These are phyloP conservation scores for Drosophila erecta DNA, from an alignment of 1,140 invertebrate species.

Conservation along the genomic window DNA sequence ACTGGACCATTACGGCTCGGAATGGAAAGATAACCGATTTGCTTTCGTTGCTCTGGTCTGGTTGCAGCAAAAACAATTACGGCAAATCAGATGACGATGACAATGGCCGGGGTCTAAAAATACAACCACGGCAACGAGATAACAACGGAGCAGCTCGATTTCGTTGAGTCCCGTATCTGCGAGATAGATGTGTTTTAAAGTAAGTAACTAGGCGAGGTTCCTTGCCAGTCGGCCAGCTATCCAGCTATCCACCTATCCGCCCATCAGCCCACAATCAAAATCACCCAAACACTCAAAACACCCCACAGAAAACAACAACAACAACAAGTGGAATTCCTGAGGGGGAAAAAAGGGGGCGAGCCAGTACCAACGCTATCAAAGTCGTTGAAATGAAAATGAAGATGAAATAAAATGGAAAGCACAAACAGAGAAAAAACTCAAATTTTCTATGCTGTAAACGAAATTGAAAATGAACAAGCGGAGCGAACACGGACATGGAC, in stretches of 20 bases:
- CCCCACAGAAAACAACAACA: constrained; percentile 11
- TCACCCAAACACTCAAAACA: constrained; percentile 5
- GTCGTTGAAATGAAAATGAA: constrained; percentile 61
- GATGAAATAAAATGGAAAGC: constrained; percentile 69
- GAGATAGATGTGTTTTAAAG: constrained; percentile 54
- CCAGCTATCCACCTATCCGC: background rate
- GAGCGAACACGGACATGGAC: constrained; percentile 55
- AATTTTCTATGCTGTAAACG: constrained; percentile 57
- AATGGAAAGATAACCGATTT: constrained; percentile 7
- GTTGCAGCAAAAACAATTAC: constrained; percentile 24
- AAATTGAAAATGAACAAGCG: constrained; percentile 68
- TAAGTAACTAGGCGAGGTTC: constrained; percentile 43
- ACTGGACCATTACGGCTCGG: constrained; percentile 1
- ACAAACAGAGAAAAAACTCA: constrained; percentile 30
- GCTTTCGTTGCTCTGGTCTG: constrained; percentile 4
- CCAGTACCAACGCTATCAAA: constrained; percentile 25
- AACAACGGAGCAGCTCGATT: constrained; percentile 1
- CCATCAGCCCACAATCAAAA: background rate
- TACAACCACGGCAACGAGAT: constrained; percentile 8
- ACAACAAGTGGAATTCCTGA: too few relatives aligned
- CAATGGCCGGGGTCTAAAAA: constrained; percentile 18
- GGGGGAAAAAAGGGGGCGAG: background rate
- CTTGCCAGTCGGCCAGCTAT: background rate
- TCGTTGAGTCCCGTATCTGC: background rate
- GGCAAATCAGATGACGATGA: constrained; percentile 21